These are phyloP conservation scores for Phengaris arion DNA, from an alignment of 2,888 invertebrate genomes.

Conservation along the genomic window DNA sequence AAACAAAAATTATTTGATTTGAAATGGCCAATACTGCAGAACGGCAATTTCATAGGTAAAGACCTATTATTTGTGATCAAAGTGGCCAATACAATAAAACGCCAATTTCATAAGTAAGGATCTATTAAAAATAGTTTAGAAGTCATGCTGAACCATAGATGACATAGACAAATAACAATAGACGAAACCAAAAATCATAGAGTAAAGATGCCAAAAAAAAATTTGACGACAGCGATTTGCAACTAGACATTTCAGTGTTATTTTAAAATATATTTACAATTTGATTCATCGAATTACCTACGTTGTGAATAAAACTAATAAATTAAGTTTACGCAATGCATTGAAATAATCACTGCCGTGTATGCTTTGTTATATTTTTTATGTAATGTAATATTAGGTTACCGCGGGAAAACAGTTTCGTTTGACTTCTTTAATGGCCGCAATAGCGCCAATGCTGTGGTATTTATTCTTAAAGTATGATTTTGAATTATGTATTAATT, in stretches of 20 bases:
- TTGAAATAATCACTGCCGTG: slow-evolving; percentile 31
- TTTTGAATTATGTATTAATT: slow-evolving; percentile 49
- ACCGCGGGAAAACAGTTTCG: slow-evolving; percentile 77
- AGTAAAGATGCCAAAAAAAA: slow-evolving; percentile 14
- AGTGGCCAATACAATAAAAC: too few species aligned
- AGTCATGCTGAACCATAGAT: not conserved
- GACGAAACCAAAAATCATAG: not conserved
- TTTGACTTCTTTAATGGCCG: slow-evolving; percentile 77
- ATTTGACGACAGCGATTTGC: slow-evolving; percentile 21
- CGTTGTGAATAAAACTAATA: slow-evolving; percentile 33
- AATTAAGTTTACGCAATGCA: slow-evolving; percentile 30
- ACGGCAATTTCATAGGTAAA: too few species aligned
- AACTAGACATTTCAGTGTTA: slow-evolving; percentile 34
- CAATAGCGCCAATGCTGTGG: slow-evolving; percentile 76
- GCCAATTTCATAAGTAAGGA: too few species aligned
- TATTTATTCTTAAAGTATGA: slow-evolving; percentile 64
- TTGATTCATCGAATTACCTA: slow-evolving; percentile 29
- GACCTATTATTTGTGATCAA: too few species aligned
- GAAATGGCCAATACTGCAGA: too few species aligned
- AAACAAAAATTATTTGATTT: too few species aligned
- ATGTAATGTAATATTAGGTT: slow-evolving; percentile 44
- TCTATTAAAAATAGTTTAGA: too few species aligned
- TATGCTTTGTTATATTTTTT: slow-evolving; percentile 39
- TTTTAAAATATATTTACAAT: slow-evolving; percentile 35
- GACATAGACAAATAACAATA: not conserved